Percentiles rank a stretch among this genome's conserved stretches.
Conservation (phyloP, 2,888 invertebrate genomes). For the Dasypogon diadema region DNA sequence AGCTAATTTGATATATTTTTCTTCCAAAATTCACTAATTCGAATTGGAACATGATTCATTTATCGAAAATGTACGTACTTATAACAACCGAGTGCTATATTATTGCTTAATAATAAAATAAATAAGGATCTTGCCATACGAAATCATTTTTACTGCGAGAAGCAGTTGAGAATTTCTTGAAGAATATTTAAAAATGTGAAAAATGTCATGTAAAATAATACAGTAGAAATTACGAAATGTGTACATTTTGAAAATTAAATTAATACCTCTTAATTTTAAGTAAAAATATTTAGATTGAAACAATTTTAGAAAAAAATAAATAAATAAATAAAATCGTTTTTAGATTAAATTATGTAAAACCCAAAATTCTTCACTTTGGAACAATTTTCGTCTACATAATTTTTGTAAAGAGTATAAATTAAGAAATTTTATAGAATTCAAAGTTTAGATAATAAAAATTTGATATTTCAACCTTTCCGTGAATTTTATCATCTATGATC, state of each 20-base stretch:
- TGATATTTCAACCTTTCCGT: too few species aligned
- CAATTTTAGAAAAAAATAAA: background rate
- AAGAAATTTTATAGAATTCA: slow-evolving; percentile 43
- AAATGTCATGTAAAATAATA: slow-evolving; percentile 12
- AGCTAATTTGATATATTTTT: too few species aligned
- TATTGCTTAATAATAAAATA: slow-evolving; percentile 24
- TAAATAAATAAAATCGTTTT: background rate
- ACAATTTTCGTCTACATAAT: background rate
- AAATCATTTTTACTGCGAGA: background rate
- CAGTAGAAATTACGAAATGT: slow-evolving; percentile 3
- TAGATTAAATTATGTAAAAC: slow-evolving; percentile 6
- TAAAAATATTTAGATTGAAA: background rate
- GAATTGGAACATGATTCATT: background rate
- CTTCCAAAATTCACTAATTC: background rate
- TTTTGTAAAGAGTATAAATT: slow-evolving; percentile 21
- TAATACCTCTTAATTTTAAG: slow-evolving; percentile 32
- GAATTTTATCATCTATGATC: too few species aligned
- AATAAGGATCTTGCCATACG: slow-evolving; percentile 36
- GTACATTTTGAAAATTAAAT: slow-evolving; percentile 39
- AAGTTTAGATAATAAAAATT: slow-evolving; percentile 26
- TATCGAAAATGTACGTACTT: background rate
- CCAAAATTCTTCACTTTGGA: background rate
- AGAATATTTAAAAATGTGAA: background rate
- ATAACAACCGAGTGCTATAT: slow-evolving; percentile 42
- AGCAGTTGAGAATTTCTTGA: slow-evolving; percentile 1